These are phyloP conservation scores for Volucella zonaria DNA, from an alignment of 2,888 invertebrate species.

Conservation along the genomic window DNA sequence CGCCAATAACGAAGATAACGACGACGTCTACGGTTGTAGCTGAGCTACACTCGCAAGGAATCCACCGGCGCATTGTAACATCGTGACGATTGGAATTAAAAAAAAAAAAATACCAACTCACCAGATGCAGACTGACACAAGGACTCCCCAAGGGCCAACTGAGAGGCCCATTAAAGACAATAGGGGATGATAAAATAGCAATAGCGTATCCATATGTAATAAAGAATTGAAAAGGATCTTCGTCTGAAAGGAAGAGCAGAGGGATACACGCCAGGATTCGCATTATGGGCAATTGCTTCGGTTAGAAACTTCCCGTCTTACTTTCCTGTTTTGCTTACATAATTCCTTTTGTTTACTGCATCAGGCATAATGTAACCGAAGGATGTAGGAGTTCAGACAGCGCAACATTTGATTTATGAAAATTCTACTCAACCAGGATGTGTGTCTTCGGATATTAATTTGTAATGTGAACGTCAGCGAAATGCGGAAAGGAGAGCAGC, in stretches of 20 bases:
- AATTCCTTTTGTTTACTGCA: conserved; percentile 6
- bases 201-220: not conserved
- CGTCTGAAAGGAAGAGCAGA: conserved; percentile 5
- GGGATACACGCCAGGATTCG: not conserved
- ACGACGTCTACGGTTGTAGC: no score
- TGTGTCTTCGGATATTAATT: conserved; percentile 41
- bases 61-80: conserved; percentile 1
- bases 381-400: not conserved
- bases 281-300: conserved; percentile 37
- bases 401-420: conserved; percentile 59
- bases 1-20: no score
- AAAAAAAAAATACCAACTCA: conserved; percentile 7
- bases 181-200: no score
- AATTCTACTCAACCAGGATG: conserved; percentile 23
- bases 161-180: not conserved
- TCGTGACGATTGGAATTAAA: conserved; percentile 25
- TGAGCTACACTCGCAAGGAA: no score
- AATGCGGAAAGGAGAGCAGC: not conserved
- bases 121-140: conserved; percentile 12
- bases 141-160: not conserved
- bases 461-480: conserved; percentile 21
- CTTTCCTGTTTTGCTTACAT: conserved; percentile 18
- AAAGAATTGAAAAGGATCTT: conserved; percentile 13
- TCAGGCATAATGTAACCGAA: conserved; percentile 14
- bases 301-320: not conserved